Percentiles rank a stretch among this genome's conserved stretches.
Conservation (phyloP, 2,113 vertebrate genomes). For the Heterocephalus glaber region DNA sequence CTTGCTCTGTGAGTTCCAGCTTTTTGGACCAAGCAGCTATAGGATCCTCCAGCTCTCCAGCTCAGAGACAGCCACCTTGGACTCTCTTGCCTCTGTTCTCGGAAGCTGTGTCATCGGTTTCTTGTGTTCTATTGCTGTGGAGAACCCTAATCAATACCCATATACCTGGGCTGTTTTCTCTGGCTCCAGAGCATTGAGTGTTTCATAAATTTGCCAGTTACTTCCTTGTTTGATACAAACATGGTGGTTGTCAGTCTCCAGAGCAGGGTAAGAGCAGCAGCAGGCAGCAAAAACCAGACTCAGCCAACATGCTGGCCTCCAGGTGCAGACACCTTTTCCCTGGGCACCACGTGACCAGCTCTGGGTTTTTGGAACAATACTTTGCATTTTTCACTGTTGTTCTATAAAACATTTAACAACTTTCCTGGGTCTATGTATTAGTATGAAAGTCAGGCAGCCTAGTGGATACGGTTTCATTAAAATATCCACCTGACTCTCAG, state of each 20-base stretch:
- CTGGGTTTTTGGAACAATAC: no score
- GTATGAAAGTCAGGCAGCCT: no score
- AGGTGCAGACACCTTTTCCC: background rate
- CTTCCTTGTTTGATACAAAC: background rate
- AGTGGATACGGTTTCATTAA: no score
- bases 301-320: accelerated
- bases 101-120: background rate
- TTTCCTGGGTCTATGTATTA: background rate
- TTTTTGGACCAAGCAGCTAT: background rate
- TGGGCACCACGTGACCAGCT: accelerated
- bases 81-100: background rate
- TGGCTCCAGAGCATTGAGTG: background rate
- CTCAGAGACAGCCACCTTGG: background rate
- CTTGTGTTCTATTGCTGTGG: background rate
- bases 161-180: no score
- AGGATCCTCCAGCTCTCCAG: background rate
- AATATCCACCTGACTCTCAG: background rate
- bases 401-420: background rate
- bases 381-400: background rate
- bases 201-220: background rate
- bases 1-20: background rate
- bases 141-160: background rate
- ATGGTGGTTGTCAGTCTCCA: background rate
- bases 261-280: accelerated
- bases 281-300: background rate